These are phyloP conservation scores for Caenorhabditis latens DNA, from an alignment of 1,140 invertebrate genomes.

Conservation along the genomic window DNA sequence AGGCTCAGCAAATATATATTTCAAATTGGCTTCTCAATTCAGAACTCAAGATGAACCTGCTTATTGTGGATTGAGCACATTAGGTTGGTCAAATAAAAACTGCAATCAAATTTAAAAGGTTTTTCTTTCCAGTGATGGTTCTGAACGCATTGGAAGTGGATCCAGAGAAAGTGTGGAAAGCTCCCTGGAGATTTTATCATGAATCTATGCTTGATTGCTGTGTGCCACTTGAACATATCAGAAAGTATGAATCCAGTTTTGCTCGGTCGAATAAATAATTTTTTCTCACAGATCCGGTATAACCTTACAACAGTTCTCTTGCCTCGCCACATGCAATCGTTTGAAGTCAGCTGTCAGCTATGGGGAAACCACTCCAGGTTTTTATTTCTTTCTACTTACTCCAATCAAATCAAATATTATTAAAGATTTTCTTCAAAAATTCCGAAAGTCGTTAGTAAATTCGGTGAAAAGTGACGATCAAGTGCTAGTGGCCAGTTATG, in stretches of 20 bases:
- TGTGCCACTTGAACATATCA: conserved; percentile 72
- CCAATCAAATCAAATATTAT: conserved; percentile 67
- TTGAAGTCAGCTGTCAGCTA: conserved; percentile 45
- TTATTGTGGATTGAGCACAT: conserved; percentile 78
- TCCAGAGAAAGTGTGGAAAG: conserved; percentile 78
- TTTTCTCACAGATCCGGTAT: conserved; percentile 47
- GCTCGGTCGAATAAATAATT: too few species aligned
- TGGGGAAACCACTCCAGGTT: conserved; percentile 54
- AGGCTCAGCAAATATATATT: conserved; percentile 77
- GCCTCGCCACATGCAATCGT: conserved; percentile 63
- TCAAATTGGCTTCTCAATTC: conserved; percentile 78
- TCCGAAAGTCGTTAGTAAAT: conserved; percentile 58
- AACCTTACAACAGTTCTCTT: conserved; percentile 58
- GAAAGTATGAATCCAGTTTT: conserved; percentile 50
- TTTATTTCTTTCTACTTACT: not conserved
- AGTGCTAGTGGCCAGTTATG: conserved; percentile 77
- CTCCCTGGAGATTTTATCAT: conserved; percentile 79
- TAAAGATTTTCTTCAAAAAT: conserved; percentile 62
- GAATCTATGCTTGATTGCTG: conserved; percentile 79
- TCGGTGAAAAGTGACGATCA: conserved; percentile 65
- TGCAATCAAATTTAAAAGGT: not conserved
- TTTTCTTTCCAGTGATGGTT: conserved; percentile 67
- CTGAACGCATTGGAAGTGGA: conserved; percentile 79
- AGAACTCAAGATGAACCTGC: conserved; percentile 79
- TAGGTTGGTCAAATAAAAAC: conserved; percentile 71